Conservation (phyloP, 2,113 vertebrate genomes). For the Furnarius figulus region DNA sequence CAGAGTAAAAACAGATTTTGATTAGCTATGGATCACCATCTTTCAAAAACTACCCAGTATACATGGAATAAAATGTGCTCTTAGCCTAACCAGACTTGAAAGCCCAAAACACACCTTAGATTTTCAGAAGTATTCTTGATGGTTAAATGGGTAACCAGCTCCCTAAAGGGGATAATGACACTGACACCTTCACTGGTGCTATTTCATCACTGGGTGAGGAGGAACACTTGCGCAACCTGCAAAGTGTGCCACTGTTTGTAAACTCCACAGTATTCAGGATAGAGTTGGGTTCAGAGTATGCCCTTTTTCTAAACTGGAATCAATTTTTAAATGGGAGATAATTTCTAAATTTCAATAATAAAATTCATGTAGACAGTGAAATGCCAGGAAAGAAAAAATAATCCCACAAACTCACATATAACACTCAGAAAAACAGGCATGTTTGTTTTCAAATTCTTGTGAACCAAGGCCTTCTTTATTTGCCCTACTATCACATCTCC, state of each 20-base stretch:
- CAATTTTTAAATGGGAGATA: background rate
- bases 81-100: background rate
- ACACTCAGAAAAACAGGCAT: fast-evolving
- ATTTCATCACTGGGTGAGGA: background rate
- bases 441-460: background rate
- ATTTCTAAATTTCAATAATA: background rate
- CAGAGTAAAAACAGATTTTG: background rate
- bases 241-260: too few species aligned
- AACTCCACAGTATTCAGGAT: background rate
- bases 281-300: background rate
- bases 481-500: background rate
- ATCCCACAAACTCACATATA: background rate
- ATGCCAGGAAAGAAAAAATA: background rate
- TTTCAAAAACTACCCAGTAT: background rate
- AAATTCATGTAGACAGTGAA: background rate
- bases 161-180: background rate
- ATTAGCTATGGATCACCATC: background rate
- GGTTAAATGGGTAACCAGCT: background rate
- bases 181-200: background rate
- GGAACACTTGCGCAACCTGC: background rate
- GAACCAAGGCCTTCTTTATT: background rate
- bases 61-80: background rate
- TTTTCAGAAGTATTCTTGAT: background rate
- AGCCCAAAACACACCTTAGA: background rate
- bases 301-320: background rate